Base-by-base conservation (phyloP, 2,113 vertebrate genomes). In the Trichechus manatus region DNA sequence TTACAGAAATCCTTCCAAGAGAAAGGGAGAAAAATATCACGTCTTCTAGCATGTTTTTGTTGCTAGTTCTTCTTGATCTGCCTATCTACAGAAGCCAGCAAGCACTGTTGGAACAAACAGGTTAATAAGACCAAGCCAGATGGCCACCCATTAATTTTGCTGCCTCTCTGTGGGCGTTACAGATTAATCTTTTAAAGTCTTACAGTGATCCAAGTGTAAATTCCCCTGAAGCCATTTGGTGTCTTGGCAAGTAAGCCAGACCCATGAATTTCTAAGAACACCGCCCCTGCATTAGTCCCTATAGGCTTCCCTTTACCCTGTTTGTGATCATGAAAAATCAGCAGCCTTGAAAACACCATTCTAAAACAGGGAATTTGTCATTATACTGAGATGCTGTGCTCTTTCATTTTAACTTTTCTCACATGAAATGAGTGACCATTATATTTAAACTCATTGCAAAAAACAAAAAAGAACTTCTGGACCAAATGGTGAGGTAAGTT, bases 61-160 rank as follows among this genome's bases (percentile, higher is more conserved):
- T 74, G 72, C 89, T 84, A 42, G 47, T 96, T 97, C 80, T 42
- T 97, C 97, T 97, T 88, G 68, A 72, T 94, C 74, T 27, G 1
- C 63, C 44, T 61, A 7, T 79, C 63, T 80, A 56, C 70, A 61
- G 87, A 84, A 25, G 75, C 94, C 95, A 91, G 27, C 31, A 70
- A 91, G 59, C 92, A 84, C 42, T 81, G 87, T 72, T 95, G 94
- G 94, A 89, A 96, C 89, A 97, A 93, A 97, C 87, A 87, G 94
- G 94, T 96, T 96, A 92, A 96, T 97, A 96, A 96, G 96, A 84
- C 79, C 78, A 42, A 80, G 91, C 89, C 97, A 96, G 97, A 94
- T 96, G 96, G 96, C 82, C 68, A 50, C 72, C 36, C 91, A 66
- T 96, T 94, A 72, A 89, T 96, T 89, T 83, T 89, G 42, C 3